Evolutionary conservation across 2,797 vertebrate genomes (phyloP), one percentile per base, ranked within the genome.

Genomic region (Aeoliscus strigatus): DNA sequence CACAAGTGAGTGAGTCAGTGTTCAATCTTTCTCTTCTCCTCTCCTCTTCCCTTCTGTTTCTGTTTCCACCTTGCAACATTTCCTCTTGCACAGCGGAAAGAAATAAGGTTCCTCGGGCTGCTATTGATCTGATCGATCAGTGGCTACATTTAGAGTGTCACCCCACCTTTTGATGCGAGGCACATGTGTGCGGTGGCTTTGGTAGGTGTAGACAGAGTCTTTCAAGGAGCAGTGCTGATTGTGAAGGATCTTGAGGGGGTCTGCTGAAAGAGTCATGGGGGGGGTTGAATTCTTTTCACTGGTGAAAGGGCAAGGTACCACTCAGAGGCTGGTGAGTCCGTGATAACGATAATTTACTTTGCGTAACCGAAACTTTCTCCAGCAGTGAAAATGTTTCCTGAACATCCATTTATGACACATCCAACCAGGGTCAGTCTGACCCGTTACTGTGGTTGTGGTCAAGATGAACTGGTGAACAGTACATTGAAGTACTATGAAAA

Each of bases 71-170:
- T 29, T 28, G 48, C 57, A 47, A 39, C 36, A 47, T 73, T 76
- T 66, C 42, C 48, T 46, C 43, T 65, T 35, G 43, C 34, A 38
- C 50, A 35, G 15, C 27, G 6, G 12, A 59, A 36, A 51, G 49
- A 50, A 36, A 57, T 31, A 25, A 2, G 47, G 30, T 51, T 54
- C 45, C 51, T 57, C 54, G 38, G 47, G 35, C 50, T 37, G 8
- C 37, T 55, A 53, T 73, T 24, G 64, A 81, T 76, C 60, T 38
- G 53, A 70, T 77, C 59, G 28, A 80, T 78, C 56, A 44, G 46
- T 30, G 53, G 50, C 58, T 60, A 41, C 67, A 66, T 74, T 80
- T 51, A 60, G 64, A 75, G 55, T 14, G 60, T 66, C 75, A 53
- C 57, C 48, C 40, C 30, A 35, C 43, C 40, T 45, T 56, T 57